Percentiles rank a stretch among this genome's conserved stretches.
Conservation (phyloP, 1,140 invertebrate genomes). For the Geopemphigus sp. region DNA sequence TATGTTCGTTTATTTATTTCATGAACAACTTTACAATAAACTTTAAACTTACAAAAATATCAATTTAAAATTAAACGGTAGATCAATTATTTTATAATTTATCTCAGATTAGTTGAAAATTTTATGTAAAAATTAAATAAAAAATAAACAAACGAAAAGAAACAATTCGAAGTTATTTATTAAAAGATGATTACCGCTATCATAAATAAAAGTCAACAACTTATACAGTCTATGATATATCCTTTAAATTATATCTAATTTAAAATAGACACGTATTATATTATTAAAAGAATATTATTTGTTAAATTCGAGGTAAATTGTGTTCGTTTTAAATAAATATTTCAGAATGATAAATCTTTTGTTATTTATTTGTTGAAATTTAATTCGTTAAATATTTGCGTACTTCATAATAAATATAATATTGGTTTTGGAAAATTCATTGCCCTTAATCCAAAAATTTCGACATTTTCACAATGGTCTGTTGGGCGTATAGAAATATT, state of each 20-base stretch:
- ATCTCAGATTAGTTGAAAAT: too few species aligned
- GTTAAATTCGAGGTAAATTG: not conserved
- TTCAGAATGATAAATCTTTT: not conserved
- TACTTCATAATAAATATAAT: too few species aligned
- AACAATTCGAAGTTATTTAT: not conserved
- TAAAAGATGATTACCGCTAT: not conserved
- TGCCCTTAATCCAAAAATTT: too few species aligned
- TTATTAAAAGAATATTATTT: not conserved
- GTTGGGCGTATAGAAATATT: not conserved
- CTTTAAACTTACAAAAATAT: too few species aligned
- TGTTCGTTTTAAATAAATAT: not conserved
- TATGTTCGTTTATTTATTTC: too few species aligned
- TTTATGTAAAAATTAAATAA: not conserved
- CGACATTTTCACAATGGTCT: too few species aligned
- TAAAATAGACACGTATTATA: not conserved
- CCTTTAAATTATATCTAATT: not conserved
- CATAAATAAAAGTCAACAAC: not conserved
- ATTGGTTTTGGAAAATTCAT: too few species aligned
- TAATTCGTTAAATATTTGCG: too few species aligned
- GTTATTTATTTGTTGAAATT: not conserved
- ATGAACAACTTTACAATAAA: too few species aligned
- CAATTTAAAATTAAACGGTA: too few species aligned
- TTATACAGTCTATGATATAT: not conserved
- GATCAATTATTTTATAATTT: too few species aligned
- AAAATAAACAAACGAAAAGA: not conserved